phyloP scores from a whole-genome alignment of 2,113 vertebrate genomes.

The Thymallus thymallus region DNA sequence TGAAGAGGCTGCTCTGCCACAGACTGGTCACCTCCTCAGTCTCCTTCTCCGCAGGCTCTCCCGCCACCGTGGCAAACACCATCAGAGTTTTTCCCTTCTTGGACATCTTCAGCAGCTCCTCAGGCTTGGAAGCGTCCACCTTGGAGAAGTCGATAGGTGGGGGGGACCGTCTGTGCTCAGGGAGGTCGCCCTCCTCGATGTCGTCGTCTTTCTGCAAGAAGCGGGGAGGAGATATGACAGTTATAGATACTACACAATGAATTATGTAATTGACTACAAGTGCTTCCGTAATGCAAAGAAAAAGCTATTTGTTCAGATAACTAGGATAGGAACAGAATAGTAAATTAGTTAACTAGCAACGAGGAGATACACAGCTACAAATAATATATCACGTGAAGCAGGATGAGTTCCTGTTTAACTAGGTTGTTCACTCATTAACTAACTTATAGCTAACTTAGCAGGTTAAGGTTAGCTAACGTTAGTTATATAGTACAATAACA shows the following conservation, averaged over 20 bases:
- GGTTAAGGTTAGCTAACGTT: too few relatives aligned
- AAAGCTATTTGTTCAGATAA: too few relatives aligned
- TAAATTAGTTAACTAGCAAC: too few relatives aligned
- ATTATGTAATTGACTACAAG: neutral
- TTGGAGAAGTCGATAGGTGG: slow-evolving; percentile 90
- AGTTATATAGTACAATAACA: too few relatives aligned
- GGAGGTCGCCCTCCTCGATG: slow-evolving; percentile 95
- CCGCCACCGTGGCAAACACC: slow-evolving; percentile 92
- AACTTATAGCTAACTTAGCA: too few relatives aligned
- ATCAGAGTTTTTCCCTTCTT: slow-evolving; percentile 96
- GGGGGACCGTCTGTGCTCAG: slow-evolving; percentile 87
- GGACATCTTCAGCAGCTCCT: slow-evolving; percentile 89
- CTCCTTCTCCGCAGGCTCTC: slow-evolving; percentile 90
- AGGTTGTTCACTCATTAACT: too few relatives aligned
- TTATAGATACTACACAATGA: neutral
- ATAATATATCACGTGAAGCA: too few relatives aligned
- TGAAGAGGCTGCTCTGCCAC: slow-evolving; percentile 97
- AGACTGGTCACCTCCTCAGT: slow-evolving; percentile 91
- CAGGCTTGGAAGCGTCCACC: slow-evolving; percentile 87
- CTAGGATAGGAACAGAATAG: too few relatives aligned
- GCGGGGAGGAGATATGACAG: neutral
- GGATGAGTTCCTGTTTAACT: too few relatives aligned
- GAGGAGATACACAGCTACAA: too few relatives aligned
- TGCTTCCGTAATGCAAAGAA: too few relatives aligned
- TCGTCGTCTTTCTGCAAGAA: slow-evolving; percentile 72